Percentiles rank a stretch among this genome's conserved stretches.
These are phyloP conservation scores for Tragopan temminckii DNA, from an alignment of 2,797 vertebrate species.

Conservation along the genomic window DNA sequence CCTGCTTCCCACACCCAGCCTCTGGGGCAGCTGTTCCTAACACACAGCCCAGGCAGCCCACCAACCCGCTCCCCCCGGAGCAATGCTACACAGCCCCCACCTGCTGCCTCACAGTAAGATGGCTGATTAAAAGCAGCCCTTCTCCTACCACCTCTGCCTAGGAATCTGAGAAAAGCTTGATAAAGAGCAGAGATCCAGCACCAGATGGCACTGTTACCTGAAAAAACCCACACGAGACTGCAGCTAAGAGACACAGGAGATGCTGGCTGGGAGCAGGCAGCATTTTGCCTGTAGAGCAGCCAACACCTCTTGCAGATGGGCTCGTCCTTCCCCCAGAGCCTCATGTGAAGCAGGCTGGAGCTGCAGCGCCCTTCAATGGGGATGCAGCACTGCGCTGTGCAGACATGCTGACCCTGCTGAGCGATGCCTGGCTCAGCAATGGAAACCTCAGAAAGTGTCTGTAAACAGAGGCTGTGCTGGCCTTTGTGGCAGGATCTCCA, in stretches of 20 bases:
- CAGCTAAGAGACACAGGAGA: not conserved
- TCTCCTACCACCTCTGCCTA: not conserved
- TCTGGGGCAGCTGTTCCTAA: not conserved
- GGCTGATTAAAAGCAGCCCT: not conserved
- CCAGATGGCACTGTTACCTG: conserved; percentile 74
- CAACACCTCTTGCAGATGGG: not conserved
- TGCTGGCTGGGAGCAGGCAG: not conserved
- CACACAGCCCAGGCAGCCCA: not conserved
- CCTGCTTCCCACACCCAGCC: not conserved
- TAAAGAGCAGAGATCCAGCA: conserved; percentile 32
- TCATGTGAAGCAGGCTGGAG: not conserved
- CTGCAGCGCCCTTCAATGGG: accelerated
- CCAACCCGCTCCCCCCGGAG: not conserved
- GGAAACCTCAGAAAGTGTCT: not conserved
- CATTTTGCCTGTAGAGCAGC: not conserved
- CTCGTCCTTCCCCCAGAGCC: accelerated
- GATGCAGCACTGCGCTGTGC: not conserved
- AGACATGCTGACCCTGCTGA: not conserved
- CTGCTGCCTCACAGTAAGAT: not conserved
- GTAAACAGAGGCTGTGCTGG: not conserved
- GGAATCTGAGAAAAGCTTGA: not conserved
- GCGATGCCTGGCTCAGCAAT: not conserved
- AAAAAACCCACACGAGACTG: not conserved
- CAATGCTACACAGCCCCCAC: not conserved
- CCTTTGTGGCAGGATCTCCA: not conserved